Evolutionary conservation across 2,113 vertebrate genomes (phyloP).

Genomic region (Bufo bufo): DNA sequence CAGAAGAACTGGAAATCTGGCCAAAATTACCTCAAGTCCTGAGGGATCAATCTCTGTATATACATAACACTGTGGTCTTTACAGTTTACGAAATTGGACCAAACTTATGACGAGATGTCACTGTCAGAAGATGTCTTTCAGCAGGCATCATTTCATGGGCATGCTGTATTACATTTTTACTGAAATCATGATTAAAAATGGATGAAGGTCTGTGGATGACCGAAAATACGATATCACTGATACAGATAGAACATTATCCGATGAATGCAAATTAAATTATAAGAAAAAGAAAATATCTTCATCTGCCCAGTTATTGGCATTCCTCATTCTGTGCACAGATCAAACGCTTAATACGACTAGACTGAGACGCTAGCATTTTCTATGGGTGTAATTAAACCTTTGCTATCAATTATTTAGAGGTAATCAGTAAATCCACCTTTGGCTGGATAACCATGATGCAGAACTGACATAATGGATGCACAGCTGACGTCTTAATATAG

Average conservation of each 20-base stretch:
- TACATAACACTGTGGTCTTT: too few species aligned
- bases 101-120: too few species aligned
- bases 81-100: too few species aligned
- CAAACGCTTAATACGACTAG: conserved; percentile 8
- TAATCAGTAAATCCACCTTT: conserved; percentile 50
- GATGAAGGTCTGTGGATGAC: conserved; percentile 3
- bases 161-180: not conserved
- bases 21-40: too few species aligned
- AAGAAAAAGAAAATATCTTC: not conserved
- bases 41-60: too few species aligned
- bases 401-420: conserved; percentile 50
- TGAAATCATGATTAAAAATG: conserved; percentile 27
- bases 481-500: conserved; percentile 35
- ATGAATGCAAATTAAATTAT: not conserved
- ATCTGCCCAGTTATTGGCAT: not conserved
- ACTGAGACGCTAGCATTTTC: conserved; percentile 17
- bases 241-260: not conserved
- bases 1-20: too few species aligned
- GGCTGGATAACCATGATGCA: conserved; percentile 27
- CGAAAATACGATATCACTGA: conserved; percentile 16
- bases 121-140: not conserved
- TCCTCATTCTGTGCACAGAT: conserved; percentile 15
- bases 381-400: conserved; percentile 43
- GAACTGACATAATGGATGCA: not conserved
- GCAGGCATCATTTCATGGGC: conserved; percentile 10